These are phyloP conservation scores for Mesoclemmys tuberculata DNA, from an alignment of 2,113 vertebrate genomes.

Conservation along the genomic window DNA sequence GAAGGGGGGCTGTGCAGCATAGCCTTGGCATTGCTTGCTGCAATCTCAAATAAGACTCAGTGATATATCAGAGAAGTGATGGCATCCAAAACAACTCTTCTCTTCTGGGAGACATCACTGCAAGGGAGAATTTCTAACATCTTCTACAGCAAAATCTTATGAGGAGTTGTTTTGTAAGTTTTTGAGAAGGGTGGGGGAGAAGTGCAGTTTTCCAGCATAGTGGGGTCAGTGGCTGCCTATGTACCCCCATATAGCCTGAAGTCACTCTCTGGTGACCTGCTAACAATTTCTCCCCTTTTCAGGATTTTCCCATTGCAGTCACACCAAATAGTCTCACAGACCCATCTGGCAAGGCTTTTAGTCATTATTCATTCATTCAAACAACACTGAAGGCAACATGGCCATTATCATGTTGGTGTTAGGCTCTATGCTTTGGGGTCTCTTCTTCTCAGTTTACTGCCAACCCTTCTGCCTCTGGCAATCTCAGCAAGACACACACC, in stretches of 20 bases:
- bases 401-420: no score
- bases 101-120: not conserved
- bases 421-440: no score
- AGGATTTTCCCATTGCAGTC: not conserved
- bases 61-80: not conserved
- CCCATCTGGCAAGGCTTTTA: no score
- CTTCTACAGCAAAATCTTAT: not conserved
- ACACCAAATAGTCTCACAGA: no score
- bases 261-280: not conserved
- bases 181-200: accelerated
- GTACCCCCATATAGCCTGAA: not conserved
- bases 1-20: accelerated
- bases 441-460: no score
- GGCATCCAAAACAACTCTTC: not conserved
- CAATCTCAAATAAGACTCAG: not conserved
- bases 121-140: not conserved
- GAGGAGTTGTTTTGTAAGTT: not conserved
- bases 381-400: no score
- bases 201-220: not conserved
- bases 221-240: not conserved
- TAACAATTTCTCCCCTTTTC: not conserved
- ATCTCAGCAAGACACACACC: no score
- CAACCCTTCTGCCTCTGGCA: no score
- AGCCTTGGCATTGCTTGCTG: not conserved
- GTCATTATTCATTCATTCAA: no score